Evolutionary conservation across 2,797 vertebrate genomes (phyloP).

Genomic region (Anabas testudineus): DNA sequence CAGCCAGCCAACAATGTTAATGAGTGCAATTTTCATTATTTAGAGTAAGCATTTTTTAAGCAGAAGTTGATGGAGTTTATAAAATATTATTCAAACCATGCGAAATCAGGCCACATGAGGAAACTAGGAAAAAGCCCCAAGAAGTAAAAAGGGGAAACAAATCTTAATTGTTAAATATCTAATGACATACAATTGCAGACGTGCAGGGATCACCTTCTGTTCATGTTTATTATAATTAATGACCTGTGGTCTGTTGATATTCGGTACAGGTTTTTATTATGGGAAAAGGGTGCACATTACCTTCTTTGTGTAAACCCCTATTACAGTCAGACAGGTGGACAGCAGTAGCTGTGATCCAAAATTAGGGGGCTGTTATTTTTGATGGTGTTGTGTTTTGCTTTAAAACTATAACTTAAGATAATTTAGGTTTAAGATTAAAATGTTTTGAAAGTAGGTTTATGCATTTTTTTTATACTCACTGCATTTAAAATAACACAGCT

Average conservation of each 20-base stretch:
- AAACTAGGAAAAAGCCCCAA: too few relatives aligned
- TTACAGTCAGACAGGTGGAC: conserved; percentile 51
- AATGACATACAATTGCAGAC: background rate
- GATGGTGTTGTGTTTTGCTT: background rate
- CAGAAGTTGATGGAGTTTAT: background rate
- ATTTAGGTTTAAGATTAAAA: background rate
- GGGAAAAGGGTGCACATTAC: conserved; percentile 27
- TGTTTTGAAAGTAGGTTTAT: background rate
- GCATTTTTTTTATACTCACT: background rate
- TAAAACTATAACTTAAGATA: background rate
- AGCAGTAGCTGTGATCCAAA: background rate
- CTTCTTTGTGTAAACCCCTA: conserved; percentile 27
- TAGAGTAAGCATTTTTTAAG: background rate
- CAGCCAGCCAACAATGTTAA: conserved; percentile 2
- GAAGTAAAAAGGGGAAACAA: too few relatives aligned
- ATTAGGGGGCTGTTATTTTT: background rate
- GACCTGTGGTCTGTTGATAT: conserved; percentile 34
- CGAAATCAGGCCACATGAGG: background rate
- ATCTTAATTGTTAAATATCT: background rate
- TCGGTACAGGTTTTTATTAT: conserved; percentile 31
- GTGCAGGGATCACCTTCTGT: background rate
- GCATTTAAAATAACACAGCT: background rate
- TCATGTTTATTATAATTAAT: conserved; percentile 33
- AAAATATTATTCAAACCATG: background rate
- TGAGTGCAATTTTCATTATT: background rate